Conservation (phyloP, 30 jellyfish, hydroid and myxozoan species). For the Hydractinia symbiolongicarpus region DNA sequence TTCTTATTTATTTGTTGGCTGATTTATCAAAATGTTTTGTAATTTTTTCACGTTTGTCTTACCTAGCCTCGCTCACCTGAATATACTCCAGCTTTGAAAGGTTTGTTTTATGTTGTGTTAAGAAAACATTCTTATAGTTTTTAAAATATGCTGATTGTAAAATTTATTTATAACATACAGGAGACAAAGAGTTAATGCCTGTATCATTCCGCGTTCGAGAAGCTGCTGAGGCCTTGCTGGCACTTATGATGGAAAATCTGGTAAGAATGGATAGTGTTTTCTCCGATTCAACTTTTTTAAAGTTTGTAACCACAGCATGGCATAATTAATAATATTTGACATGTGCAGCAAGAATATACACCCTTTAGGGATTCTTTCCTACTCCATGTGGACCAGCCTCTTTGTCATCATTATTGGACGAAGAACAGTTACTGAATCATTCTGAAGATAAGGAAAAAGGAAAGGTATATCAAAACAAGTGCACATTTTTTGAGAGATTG, state of each 20-base stretch:
- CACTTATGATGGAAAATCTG: constrained; percentile 81
- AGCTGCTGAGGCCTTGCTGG: constrained; percentile 91
- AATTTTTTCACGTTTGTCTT: neutral
- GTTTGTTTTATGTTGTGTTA: neutral
- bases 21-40: no score
- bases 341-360: neutral
- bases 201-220: constrained; percentile 93
- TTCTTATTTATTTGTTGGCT: no score
- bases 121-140: neutral
- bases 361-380: constrained; percentile 84
- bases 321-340: neutral
- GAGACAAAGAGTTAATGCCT: constrained; percentile 86
- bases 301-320: neutral
- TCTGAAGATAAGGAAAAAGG: constrained; percentile 35
- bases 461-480: constrained; percentile 37
- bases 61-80: neutral
- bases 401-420: constrained; percentile 70
- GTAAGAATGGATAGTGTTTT: constrained; percentile 20
- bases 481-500: neutral
- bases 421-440: constrained; percentile 37
- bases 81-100: neutral
- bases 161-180: constrained; percentile 13
- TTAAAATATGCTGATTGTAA: constrained; percentile 1
- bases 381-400: constrained; percentile 94
- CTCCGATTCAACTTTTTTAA: no score